Evolutionary conservation across 2,888 invertebrate genomes (phyloP), one percentile per base, ranked within the genome.

Genomic region (Parnassius mnemosyne): DNA sequence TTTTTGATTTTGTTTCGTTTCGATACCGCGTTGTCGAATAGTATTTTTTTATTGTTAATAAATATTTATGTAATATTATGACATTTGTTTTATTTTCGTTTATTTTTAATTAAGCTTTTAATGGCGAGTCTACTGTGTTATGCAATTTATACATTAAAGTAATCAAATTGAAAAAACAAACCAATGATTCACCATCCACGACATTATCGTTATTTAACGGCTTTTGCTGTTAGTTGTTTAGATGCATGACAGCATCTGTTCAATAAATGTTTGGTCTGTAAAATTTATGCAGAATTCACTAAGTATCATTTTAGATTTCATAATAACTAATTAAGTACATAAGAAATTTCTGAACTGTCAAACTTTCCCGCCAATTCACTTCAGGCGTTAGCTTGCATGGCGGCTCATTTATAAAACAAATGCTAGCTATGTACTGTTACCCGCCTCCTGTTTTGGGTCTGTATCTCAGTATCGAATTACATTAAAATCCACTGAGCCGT

Each of bases 1-100:
- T 76, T 76, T 79, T 75, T 74, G 70, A 68, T 72, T 78, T 72
- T 76, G 52, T 57, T 53, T 57, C 43, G 76, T 83, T 73, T 83
- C 80, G 77, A 83, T 77, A 74, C 77, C 76, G 74, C 78, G 79
- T 69, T 68, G 71, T 83, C 80, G 81, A 82, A 81, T 81, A 77
- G 69, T 81, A 84, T 81, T 84, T 84, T 84, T 85, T 80, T 80
- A 87, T 85, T 88, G 87, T 89, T 89, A 87, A 88, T 89, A 89
- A 89, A 89, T 88, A 89, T 89, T 88, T 88, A 87, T 88, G 79
- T 88, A 88, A 85, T 79, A 84, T 83, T 82, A 11, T 75, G 74
- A 71, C 75, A 81, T 84, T 86, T 82, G 78, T 84, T 88, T 87
- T 76, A 69, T 73, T 72, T 77, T 74, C 42, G 64, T 71, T 60